phyloP scores from a whole-genome alignment of 1,140 invertebrate species.

The Nebria ingens region DNA sequence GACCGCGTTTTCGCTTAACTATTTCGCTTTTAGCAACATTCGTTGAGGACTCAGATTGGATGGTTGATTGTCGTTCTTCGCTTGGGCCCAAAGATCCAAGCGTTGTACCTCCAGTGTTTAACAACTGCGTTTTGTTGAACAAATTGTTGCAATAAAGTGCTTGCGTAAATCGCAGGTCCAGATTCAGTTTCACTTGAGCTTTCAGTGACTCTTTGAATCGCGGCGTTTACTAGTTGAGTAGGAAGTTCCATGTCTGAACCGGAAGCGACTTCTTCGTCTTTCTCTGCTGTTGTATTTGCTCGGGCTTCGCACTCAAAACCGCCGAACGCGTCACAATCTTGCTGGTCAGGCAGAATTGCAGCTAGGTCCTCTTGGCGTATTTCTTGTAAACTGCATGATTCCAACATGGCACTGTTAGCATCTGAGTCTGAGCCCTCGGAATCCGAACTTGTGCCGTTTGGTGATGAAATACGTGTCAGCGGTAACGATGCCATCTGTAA shows the following conservation, averaged over 20 bases:
- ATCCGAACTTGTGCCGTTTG: slow-evolving; percentile 27
- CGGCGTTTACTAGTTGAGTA: slow-evolving; percentile 54
- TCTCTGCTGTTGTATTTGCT: slow-evolving; percentile 22
- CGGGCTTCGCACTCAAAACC: slow-evolving; percentile 42
- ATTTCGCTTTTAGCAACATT: slow-evolving; percentile 35
- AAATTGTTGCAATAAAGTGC: slow-evolving; percentile 44
- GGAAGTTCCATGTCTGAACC: slow-evolving; percentile 60
- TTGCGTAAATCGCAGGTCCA: slow-evolving; percentile 27
- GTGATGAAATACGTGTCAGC: slow-evolving; percentile 25
- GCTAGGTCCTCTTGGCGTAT: slow-evolving; percentile 58
- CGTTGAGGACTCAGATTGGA: slow-evolving; percentile 15
- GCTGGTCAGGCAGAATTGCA: slow-evolving; percentile 51
- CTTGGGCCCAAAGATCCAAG: background rate
- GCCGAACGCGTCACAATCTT: slow-evolving; percentile 48
- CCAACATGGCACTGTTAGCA: slow-evolving; percentile 27
- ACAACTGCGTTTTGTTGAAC: slow-evolving; percentile 2
- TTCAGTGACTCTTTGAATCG: slow-evolving; percentile 48
- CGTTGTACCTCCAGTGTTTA: background rate
- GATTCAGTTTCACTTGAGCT: slow-evolving; percentile 49
- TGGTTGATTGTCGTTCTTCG: slow-evolving; percentile 17
- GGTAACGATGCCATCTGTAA: slow-evolving; percentile 32
- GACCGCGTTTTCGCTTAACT: slow-evolving; percentile 48
- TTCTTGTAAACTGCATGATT: slow-evolving; percentile 40
- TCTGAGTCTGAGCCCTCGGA: slow-evolving; percentile 28
- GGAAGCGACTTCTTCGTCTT: slow-evolving; percentile 29